Conservation (phyloP, 1,140 invertebrate species). For the Apolygus lucorum region DNA sequence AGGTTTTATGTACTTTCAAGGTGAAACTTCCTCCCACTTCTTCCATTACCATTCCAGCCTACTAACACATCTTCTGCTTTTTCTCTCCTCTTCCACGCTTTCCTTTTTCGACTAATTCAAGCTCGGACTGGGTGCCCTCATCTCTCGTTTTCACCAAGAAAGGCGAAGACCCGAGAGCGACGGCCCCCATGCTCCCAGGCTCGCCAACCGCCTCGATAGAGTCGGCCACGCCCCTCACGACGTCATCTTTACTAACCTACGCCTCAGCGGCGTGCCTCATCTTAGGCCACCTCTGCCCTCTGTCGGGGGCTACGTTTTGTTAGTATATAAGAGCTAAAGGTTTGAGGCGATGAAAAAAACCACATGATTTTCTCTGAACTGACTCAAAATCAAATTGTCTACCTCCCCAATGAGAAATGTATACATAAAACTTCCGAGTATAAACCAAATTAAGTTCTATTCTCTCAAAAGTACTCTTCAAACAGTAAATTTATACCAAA, state of each 20-base stretch:
- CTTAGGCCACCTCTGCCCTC: not conserved
- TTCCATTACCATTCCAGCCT: too few species aligned
- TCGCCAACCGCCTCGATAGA: not conserved
- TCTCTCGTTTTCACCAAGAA: slow-evolving; percentile 25
- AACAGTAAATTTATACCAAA: too few species aligned
- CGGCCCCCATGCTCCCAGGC: not conserved
- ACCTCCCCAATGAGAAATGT: not conserved
- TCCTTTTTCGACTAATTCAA: not conserved
- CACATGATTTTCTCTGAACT: not conserved
- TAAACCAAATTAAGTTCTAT: too few species aligned
- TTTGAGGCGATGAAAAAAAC: not conserved
- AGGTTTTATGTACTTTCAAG: too few species aligned
- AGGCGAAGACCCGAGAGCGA: not conserved
- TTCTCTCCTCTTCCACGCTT: not conserved
- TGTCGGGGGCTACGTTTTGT: not conserved
- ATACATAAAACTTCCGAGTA: too few species aligned
- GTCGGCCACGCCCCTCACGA: not conserved
- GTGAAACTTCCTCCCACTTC: too few species aligned
- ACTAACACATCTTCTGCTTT: slow-evolving; percentile 3
- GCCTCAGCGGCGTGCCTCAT: not conserved
- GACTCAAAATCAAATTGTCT: not conserved
- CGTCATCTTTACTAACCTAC: not conserved
- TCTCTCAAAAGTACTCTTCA: too few species aligned
- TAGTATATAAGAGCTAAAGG: not conserved
- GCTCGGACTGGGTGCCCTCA: slow-evolving; percentile 26